A percentile compares a stretch with the other conserved stretches of the same genome.
Conservation (phyloP, 1,140 invertebrate species). For the Sinella curviseta region DNA sequence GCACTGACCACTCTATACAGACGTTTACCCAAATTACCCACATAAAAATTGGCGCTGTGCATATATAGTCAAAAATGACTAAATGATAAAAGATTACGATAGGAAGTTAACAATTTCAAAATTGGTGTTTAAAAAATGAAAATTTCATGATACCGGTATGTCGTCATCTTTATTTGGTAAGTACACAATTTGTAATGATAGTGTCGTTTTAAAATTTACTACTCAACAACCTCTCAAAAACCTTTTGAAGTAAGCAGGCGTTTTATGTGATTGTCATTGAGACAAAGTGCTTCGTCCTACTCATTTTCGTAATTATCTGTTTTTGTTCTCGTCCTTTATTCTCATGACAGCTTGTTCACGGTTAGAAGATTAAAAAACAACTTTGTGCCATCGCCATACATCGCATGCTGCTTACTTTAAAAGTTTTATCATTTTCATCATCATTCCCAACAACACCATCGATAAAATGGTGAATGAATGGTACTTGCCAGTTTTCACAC, state of each 20-base stretch:
- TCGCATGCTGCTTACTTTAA: neutral
- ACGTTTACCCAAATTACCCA: too few relatives aligned
- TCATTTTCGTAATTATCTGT: slow-evolving; percentile 22
- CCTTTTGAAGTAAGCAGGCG: neutral
- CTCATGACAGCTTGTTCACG: slow-evolving; percentile 17
- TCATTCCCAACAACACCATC: neutral
- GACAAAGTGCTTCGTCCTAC: slow-evolving; percentile 15
- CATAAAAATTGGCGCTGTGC: too few relatives aligned
- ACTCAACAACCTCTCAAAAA: neutral
- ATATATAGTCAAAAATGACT: too few relatives aligned
- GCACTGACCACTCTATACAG: too few relatives aligned
- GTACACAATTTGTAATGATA: neutral
- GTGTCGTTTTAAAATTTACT: slow-evolving; percentile 15
- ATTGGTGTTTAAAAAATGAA: too few relatives aligned
- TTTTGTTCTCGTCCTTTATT: slow-evolving; percentile 17
- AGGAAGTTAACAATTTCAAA: too few relatives aligned
- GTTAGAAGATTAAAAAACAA: slow-evolving; percentile 24
- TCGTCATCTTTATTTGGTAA: too few relatives aligned
- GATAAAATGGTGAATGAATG: slow-evolving; percentile 5
- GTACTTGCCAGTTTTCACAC: slow-evolving; percentile 14
- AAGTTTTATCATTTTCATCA: neutral
- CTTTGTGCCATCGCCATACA: neutral
- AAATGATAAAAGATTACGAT: too few relatives aligned
- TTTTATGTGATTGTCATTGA: neutral
- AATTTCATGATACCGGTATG: too few relatives aligned